These are phyloP conservation scores for Pangasianodon hypophthalmus DNA, from an alignment of 2,113 vertebrate genomes.

Conservation along the genomic window DNA sequence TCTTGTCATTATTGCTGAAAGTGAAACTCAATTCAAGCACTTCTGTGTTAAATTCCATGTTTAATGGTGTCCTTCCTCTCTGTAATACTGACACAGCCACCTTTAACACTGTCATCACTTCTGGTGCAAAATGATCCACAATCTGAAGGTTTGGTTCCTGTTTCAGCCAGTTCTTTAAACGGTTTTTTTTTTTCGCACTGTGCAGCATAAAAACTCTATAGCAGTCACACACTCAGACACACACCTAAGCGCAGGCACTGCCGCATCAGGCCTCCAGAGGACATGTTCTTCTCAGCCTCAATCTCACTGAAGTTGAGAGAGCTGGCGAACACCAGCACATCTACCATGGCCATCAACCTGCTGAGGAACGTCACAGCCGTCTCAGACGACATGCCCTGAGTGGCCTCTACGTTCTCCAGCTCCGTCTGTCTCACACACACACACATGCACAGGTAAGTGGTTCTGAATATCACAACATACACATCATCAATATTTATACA, in stretches of 20 bases:
- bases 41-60: neutral
- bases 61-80: neutral
- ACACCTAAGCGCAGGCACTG: conserved; percentile 95
- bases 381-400: conserved; percentile 98
- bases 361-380: conserved; percentile 97
- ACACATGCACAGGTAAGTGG: conserved; percentile 15
- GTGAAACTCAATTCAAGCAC: neutral
- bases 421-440: conserved; percentile 79
- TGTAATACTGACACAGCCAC: neutral
- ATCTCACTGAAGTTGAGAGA: conserved; percentile 99
- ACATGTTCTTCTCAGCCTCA: conserved; percentile 99
- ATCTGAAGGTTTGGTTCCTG: neutral
- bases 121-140: neutral
- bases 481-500: neutral
- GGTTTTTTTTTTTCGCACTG: no score
- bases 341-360: conserved; percentile 98
- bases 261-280: conserved; percentile 96
- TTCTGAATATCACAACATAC: neutral
- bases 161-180: neutral
- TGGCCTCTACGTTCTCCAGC: conserved; percentile 97
- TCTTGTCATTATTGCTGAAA: neutral
- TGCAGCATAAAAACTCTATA: neutral
- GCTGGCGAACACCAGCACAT: conserved; percentile 96
- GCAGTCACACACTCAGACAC: conserved; percentile 20
- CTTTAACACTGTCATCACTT: neutral